Conservation (phyloP, 1,140 invertebrate species). For the Calliopsis andreniformis region DNA sequence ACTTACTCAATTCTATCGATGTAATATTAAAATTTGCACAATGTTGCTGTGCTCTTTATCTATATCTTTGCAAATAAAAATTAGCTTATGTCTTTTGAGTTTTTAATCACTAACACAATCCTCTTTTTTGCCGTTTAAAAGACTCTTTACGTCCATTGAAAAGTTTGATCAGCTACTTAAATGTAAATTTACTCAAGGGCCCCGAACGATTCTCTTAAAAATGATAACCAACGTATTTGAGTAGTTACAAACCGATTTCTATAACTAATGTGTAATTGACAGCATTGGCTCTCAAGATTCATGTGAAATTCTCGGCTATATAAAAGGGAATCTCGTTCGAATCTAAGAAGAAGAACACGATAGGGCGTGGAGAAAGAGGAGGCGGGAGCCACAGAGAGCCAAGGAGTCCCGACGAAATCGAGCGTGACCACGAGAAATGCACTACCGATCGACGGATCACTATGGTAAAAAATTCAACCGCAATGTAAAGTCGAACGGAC, state of each 20-base stretch:
- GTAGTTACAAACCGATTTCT: constrained; percentile 54
- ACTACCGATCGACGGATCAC: constrained; percentile 31
- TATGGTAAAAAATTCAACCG: constrained; percentile 31
- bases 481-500: constrained; percentile 35
- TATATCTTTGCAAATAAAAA: no score
- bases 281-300: constrained; percentile 18
- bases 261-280: constrained; percentile 57
- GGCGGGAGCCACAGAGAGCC: constrained; percentile 8
- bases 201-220: not conserved
- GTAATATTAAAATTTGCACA: no score
- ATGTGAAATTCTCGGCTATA: constrained; percentile 53
- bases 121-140: no score
- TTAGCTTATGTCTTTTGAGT: no score
- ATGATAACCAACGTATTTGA: constrained; percentile 39
- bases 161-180: no score
- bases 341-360: not conserved
- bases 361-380: constrained; percentile 28
- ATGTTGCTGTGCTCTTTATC: no score
- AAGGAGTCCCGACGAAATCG: constrained; percentile 42
- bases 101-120: no score
- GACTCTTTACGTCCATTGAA: no score
- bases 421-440: constrained; percentile 48
- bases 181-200: no score
- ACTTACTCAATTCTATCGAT: no score
- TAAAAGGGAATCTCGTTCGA: constrained; percentile 4